A percentile compares a stretch with the other conserved stretches of the same genome.
Conservation (phyloP, 1,140 invertebrate genomes). For the Littorina saxatilis region DNA sequence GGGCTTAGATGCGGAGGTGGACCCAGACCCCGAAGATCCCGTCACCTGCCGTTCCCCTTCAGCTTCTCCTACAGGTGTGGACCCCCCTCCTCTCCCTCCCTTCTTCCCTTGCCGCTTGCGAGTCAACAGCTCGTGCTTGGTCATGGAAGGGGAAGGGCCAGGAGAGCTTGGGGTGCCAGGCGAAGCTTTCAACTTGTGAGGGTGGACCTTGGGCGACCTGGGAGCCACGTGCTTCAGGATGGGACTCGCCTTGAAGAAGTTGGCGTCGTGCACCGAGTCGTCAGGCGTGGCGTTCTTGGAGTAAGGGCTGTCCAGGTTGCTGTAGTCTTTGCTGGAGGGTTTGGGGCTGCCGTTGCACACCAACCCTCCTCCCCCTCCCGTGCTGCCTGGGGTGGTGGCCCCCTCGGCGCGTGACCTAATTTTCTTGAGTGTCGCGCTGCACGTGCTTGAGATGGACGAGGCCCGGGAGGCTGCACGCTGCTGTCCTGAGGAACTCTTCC, state of each 20-base stretch:
- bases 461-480: slow-evolving; percentile 41
- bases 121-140: slow-evolving; percentile 62
- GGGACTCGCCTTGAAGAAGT: slow-evolving; percentile 66
- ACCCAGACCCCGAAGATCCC: slow-evolving; percentile 50
- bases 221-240: slow-evolving; percentile 52
- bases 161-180: neutral
- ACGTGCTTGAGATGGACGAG: slow-evolving; percentile 60
- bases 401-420: slow-evolving; percentile 55
- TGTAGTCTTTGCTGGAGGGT: slow-evolving; percentile 55
- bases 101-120: slow-evolving; percentile 53
- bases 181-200: slow-evolving; percentile 4
- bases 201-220: slow-evolving; percentile 59
- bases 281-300: slow-evolving; percentile 44
- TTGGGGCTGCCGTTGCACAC: slow-evolving; percentile 47
- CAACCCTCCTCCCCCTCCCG: neutral
- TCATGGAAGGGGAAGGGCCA: slow-evolving; percentile 44
- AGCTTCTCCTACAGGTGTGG: neutral
- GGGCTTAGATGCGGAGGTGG: slow-evolving; percentile 31
- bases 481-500: slow-evolving; percentile 28
- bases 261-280: slow-evolving; percentile 46
- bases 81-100: slow-evolving; percentile 25
- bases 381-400: slow-evolving; percentile 18
- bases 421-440: slow-evolving; percentile 47
- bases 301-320: slow-evolving; percentile 52
- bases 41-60: slow-evolving; percentile 51